Conservation (phyloP, 2,797 vertebrate genomes). For the Coracias cyanogaster region DNA sequence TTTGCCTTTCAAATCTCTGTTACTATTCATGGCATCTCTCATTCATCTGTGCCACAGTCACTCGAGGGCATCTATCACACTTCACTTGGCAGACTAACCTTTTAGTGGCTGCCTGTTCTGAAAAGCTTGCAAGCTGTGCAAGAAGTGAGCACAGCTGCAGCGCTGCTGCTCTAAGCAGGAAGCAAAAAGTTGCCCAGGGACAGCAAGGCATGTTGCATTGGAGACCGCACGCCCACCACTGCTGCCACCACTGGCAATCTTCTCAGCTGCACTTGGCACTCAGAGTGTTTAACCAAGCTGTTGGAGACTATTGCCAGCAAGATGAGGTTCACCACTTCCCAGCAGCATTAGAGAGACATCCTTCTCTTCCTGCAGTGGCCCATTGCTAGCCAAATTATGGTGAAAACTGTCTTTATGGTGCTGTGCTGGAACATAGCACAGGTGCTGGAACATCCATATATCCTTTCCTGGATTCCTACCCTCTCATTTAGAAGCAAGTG, state of each 20-base stretch:
- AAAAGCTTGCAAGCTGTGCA: neutral
- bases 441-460: neutral
- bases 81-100: neutral
- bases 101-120: neutral
- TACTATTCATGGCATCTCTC: neutral
- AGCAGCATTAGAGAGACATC: neutral
- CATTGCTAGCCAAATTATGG: neutral
- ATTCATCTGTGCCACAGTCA: neutral
- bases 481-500: neutral
- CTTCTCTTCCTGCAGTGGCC: neutral
- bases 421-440: neutral
- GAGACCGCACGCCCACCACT: neutral
- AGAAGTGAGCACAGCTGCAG: neutral
- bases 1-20: neutral
- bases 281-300: neutral
- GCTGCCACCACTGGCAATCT: neutral
- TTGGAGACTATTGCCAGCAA: neutral
- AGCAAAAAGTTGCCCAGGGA: neutral
- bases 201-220: neutral
- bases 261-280: neutral
- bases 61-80: neutral
- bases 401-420: neutral
- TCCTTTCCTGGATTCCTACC: neutral
- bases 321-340: neutral
- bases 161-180: neutral